Evolutionary conservation across 1,140 invertebrate genomes (phyloP), one percentile per base, ranked within the genome.

Genomic region (Drosophila teissieri): DNA sequence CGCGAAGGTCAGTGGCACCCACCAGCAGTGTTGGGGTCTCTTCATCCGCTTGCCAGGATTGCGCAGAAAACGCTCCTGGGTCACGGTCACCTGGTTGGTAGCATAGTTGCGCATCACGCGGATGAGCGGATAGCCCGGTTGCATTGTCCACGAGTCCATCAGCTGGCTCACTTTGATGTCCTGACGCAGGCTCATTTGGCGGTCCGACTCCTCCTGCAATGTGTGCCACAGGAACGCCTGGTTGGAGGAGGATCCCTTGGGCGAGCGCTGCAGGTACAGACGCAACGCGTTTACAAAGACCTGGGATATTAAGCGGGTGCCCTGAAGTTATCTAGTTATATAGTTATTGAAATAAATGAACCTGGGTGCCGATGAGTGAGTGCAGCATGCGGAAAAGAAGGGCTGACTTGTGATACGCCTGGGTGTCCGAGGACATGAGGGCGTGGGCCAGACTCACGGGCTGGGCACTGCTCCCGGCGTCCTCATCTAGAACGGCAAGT

Each of bases 81-180:
- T 24, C 0, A 60, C 24, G 0, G 8, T 36, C 10, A 60, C 57
- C 31, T 12, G 31, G 2, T 36, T 34, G 19, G 31, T 10, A 0
- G 10, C 31, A 17, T 60, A 60, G 45, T 60, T 6, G 4, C 57
- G 44, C 14, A 1, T 11, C n/a, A 60, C 57, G 0, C 0, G 2
- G 3, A 60, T 6, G 14, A 60, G 44, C 31, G 57, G 57, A 39
- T 60, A 60, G 22, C 57, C 57, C 19, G 57, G 57, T 17, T 49
- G 45, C 57, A 49, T 4, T 8, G 34, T 60, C 57, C 57, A 60
- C 8, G 57, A 49, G 31, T 48, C 34, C 57, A 60, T 60, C 14
- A 60, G 14, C 44, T 15, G 44, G 31, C 14, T 15, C 4, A 60
- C 31, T 6, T 6, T 19, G n/a, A 60, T 14, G 19, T 60, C 45